A percentile compares a stretch with the other conserved stretches of the same genome.
These are phyloP conservation scores for Lasioglossum leucozonium DNA, from an alignment of 2,888 invertebrate genomes.

Conservation along the genomic window DNA sequence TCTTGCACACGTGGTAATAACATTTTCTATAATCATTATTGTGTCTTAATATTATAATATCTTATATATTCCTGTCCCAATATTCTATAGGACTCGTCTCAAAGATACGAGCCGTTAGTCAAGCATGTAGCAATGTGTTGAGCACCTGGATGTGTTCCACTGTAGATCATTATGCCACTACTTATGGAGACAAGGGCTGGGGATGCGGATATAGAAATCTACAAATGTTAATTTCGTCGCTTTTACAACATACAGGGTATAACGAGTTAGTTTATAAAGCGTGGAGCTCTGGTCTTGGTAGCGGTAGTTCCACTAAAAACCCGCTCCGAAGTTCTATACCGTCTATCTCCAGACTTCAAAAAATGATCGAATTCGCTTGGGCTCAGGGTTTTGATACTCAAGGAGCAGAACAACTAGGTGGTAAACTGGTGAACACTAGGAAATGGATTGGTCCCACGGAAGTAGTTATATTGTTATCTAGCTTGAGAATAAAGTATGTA, in stretches of 20 bases:
- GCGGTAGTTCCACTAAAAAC: constrained; percentile 83
- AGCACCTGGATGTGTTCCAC: constrained; percentile 91
- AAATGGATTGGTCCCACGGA: constrained; percentile 98
- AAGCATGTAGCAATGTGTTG: constrained; percentile 86
- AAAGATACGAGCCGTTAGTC: constrained; percentile 85
- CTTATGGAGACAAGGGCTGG: constrained; percentile 96
- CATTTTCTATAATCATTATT: not conserved
- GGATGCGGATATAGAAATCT: constrained; percentile 96
- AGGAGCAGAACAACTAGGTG: constrained; percentile 94
- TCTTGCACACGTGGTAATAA: constrained; percentile 91
- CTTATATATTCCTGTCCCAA: not conserved
- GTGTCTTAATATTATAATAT: not conserved
- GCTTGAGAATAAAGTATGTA: constrained; percentile 90
- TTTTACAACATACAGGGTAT: constrained; percentile 90
- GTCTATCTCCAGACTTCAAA: constrained; percentile 93
- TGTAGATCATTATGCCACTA: constrained; percentile 94
- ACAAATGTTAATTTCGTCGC: constrained; percentile 95
- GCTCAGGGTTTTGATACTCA: constrained; percentile 91
- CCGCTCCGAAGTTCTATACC: constrained; percentile 90
- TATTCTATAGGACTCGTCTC: constrained; percentile 83
- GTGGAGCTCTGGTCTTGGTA: constrained; percentile 82
- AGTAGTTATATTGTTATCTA: constrained; percentile 93
- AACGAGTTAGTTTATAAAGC: constrained; percentile 87
- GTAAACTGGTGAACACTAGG: constrained; percentile 92
- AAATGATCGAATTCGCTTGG: constrained; percentile 94